A percentile compares a stretch with the other conserved stretches of the same genome.
phyloP scores from a whole-genome alignment of 1,140 invertebrate species.

The Apis dorsata region DNA sequence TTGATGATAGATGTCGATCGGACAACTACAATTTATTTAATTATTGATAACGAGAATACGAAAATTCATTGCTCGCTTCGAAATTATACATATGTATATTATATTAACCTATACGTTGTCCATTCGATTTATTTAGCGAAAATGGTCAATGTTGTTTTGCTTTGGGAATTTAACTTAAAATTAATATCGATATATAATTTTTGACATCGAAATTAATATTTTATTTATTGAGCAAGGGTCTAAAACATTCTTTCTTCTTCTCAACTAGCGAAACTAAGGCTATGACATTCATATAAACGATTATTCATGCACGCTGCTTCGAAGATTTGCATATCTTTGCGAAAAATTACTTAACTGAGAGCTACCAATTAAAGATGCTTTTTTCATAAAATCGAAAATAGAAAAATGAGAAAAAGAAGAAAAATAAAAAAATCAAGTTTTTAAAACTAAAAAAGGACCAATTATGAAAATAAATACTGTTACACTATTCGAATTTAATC shows the following conservation, averaged over 20 bases:
- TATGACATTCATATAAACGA: constrained; percentile 67
- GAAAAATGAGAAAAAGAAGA: too few species aligned
- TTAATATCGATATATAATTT: constrained; percentile 22
- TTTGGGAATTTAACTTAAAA: constrained; percentile 41
- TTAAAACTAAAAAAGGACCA: neutral
- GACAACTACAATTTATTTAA: constrained; percentile 16
- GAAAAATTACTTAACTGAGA: too few species aligned
- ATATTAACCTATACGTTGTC: constrained; percentile 5
- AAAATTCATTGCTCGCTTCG: neutral
- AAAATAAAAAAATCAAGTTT: neutral
- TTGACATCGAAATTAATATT: constrained; percentile 49
- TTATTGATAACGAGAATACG: constrained; percentile 11
- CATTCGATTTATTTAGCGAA: constrained; percentile 38
- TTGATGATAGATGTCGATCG: constrained; percentile 5
- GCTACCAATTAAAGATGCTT: neutral
- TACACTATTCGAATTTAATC: constrained; percentile 2
- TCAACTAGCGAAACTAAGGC: constrained; percentile 71
- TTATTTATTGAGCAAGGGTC: constrained; percentile 72
- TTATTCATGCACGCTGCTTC: constrained; percentile 59
- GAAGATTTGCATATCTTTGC: constrained; percentile 23
- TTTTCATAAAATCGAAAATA: neutral
- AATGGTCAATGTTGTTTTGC: constrained; percentile 47
- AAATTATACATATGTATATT: neutral
- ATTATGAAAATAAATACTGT: constrained; percentile 20
- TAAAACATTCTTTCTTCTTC: constrained; percentile 68